Base-by-base conservation (phyloP, 2,113 vertebrate species). In the Chelonoidis abingdonii region DNA sequence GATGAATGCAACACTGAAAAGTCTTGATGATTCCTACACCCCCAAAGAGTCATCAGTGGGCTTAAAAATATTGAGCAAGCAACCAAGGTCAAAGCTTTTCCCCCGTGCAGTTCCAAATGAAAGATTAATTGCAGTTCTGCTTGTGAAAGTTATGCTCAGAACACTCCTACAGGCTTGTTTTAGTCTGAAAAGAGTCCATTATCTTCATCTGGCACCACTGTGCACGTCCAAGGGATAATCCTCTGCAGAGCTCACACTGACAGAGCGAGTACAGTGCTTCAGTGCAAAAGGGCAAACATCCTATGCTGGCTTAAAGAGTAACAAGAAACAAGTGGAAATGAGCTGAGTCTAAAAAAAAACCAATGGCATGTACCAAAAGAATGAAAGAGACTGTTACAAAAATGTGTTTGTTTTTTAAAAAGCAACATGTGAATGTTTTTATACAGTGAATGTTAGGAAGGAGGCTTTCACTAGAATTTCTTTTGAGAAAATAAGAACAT, bases 81-180 rank as follows among this genome's bases (percentile, higher is more conserved):
- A 94, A 75, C 47, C 38, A 80, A 96, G 88, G 96, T 94, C 97
- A 97, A 95, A 86, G 93, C 91, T 44, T 29, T 16, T 7, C 17
- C 13, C 75, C 75, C 41, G 11, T 25, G 24, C 75, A 78, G 41
- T 47, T 6, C 75, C 75, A 78, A 78, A 78, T 78, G 41, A 88
- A 95, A 97, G 95, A 97, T 97, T 97, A 97, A 93, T 92, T 92
- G 94, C 93, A 94, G 88, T 95, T 95, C 95, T 91, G 88, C 92
- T 94, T 97, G 97, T 97, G 94, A 96, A 97, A 97, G 96, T 95
- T 19, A 56, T 88, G 91, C 93, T 97, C 93, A 92, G 91, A 97
- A 89, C 92, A 94, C 93, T 97, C 96, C 96, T 97, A 92, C 84
- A 3, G 88, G 88, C 96, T 95, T 57, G 76, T 94, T 95, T 92